Base-by-base conservation (phyloP, 1,140 invertebrate genomes). In the Matsumurasca onukii region DNA sequence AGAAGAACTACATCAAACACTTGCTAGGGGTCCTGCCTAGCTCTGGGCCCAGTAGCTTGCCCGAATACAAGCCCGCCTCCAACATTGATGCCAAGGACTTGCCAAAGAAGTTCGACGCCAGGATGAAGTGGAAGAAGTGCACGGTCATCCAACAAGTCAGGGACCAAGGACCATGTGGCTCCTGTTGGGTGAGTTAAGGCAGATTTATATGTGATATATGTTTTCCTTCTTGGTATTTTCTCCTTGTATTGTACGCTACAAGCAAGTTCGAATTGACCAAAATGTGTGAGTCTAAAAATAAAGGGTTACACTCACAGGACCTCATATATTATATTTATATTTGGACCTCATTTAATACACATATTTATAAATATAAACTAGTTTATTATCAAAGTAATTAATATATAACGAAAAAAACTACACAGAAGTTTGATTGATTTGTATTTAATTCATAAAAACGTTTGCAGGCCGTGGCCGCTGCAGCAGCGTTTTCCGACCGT, bases 121-220 rank as follows among this genome's bases (percentile, higher is more conserved):
- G 93, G 30, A 78, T 83, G 66, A 81, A 92, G 68, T 97, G 94
- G 94, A 86, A 91, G 0, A 78, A 92, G 72, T 97, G 94, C 74
- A 88, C 89, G 0, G 91, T 91, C 0, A 85, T 93, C 70, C 80
- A 80, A 31, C 88, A 92, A 77, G 87, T 93, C 27, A 80, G 90
- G 67, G 91, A 93, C 82, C 91, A 93, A 78, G 88, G 84, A 2
- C 82, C 82, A 5, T 88, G 86, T 76, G 74, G 71, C 13, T 89
- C 87, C 20, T 91, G 89, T 77, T 91, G 89, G 89, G 86, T 86
- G 79, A 75, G 66, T 63, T n/a, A n/a, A 66, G 15, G 24, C 24
- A 52, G 22, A 9, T 39, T 9, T 17, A 39, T 39, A 9, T 9
- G 17, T 39, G 17, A 9, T 39, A 39, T 17, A 39, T 39, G 34